Evolutionary conservation across 2,113 vertebrate genomes (phyloP).

Genomic region (Phalacrocorax pelagicus): DNA sequence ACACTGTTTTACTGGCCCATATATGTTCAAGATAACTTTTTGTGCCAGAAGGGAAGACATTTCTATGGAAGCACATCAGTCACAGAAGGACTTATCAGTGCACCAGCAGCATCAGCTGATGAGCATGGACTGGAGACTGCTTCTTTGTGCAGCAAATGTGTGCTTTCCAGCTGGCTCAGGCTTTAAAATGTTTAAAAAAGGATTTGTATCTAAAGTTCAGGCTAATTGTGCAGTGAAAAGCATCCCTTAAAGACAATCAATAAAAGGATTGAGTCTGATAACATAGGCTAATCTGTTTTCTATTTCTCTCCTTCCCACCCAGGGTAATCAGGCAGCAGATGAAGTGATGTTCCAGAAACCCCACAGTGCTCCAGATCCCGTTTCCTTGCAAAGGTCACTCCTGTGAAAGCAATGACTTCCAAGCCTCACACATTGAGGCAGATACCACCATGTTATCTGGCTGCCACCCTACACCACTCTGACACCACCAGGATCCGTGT

Average conservation of each 20-base stretch:
- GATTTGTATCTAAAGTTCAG: background rate
- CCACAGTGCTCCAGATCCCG: background rate
- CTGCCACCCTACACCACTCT: background rate
- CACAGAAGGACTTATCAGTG: background rate
- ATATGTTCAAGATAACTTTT: background rate
- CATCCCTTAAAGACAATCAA: background rate
- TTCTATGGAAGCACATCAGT: background rate
- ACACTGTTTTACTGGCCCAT: background rate
- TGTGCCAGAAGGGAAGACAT: background rate
- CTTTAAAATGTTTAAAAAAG: background rate
- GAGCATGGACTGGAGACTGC: background rate
- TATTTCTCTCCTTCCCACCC: background rate
- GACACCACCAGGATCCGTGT: background rate
- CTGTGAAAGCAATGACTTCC: background rate
- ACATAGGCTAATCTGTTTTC: background rate
- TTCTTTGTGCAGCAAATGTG: background rate
- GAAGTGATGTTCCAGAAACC: background rate
- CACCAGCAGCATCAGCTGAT: background rate
- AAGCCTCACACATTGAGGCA: fast-evolving
- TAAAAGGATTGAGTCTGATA: background rate
- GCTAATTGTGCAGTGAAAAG: background rate
- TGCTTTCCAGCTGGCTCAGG: background rate
- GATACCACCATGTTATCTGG: background rate
- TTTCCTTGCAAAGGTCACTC: background rate
- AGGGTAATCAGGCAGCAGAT: background rate